Conservation (phyloP, 2,113 vertebrate genomes). For the Tychaedon coryphoeus region DNA sequence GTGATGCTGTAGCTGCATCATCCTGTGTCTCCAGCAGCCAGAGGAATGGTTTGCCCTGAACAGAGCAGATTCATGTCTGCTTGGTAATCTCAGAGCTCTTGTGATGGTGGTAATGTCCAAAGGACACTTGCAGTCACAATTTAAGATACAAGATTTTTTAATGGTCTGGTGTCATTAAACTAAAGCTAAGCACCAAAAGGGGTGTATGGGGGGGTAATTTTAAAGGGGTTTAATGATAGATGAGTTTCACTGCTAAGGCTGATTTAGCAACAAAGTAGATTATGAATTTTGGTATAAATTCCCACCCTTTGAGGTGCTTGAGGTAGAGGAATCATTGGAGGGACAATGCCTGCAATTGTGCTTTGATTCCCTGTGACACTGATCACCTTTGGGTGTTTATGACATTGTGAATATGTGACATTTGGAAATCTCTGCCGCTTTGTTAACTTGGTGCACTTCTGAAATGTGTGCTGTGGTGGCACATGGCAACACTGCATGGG, state of each 20-base stretch:
- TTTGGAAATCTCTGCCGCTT: background rate
- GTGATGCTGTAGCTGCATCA: background rate
- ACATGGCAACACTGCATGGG: background rate
- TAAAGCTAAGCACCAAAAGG: background rate
- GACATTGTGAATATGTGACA: background rate
- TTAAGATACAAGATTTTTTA: accelerated
- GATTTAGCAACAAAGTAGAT: background rate
- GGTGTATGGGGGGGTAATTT: accelerated
- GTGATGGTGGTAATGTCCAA: background rate
- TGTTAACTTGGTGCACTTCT: background rate
- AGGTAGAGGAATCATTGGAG: background rate
- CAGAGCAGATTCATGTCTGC: background rate
- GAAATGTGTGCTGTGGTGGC: background rate
- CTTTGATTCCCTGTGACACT: background rate
- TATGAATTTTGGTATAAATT: background rate
- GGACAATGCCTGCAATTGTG: background rate
- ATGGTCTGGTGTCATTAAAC: background rate
- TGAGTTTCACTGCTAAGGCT: background rate
- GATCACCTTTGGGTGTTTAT: background rate
- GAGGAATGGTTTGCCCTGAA: background rate
- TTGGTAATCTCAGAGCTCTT: background rate
- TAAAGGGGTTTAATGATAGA: background rate
- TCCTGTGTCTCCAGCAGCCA: background rate
- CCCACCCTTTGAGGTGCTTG: background rate
- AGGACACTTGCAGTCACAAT: background rate